Evolutionary conservation across 2,888 invertebrate species (phyloP), one percentile per base, ranked within the genome.

Genomic region (Scotopteryx bipunctaria): DNA sequence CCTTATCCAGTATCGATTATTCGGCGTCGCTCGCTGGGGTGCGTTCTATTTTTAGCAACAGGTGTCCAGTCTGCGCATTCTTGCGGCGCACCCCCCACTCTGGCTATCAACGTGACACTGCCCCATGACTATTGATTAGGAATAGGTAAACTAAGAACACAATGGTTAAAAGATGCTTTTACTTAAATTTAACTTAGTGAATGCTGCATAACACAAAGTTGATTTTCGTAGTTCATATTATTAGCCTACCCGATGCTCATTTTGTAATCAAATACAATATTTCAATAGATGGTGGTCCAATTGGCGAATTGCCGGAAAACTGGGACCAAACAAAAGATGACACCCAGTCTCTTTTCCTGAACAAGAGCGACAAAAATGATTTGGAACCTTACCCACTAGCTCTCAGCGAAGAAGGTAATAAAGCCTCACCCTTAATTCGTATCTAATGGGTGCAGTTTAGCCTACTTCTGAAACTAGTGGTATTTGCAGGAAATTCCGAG

Each of bases 281-380:
- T 57, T 59, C 38, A 57, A 46, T 68, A 89, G 89, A 86, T 78
- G 87, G 83, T 64, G 83, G 83, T 64, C 74, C 85, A 59, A 83
- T 86, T 60, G 86, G 82, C 65, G 91, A 91, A 69, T 76, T 91
- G 57, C 90, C 91, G 52, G 90, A 91, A 70, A 90, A 90, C 72
- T 91, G 91, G 91, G 91, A 91, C 74, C 90, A 91, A 76, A 85
- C 91, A 43, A 91, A 91, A 79, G 91, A 91, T 60, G 89, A 91
- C 71, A 86, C 83, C 27, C 89, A 90, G 63, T 91, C 91, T 31
- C 75, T 91, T 59, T 91, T 91, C 73, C 78, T 89, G 69, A 91
- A 91, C 77, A 91, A 91, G 74, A 91, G 87, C 68, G 91, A 91
- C 74, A 91, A 91, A 80, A 91, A 91, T 69, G 91, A 91, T 69